These are phyloP conservation scores for Pogonocherus hispidulus DNA, from an alignment of 2,888 invertebrate genomes.

Conservation along the genomic window DNA sequence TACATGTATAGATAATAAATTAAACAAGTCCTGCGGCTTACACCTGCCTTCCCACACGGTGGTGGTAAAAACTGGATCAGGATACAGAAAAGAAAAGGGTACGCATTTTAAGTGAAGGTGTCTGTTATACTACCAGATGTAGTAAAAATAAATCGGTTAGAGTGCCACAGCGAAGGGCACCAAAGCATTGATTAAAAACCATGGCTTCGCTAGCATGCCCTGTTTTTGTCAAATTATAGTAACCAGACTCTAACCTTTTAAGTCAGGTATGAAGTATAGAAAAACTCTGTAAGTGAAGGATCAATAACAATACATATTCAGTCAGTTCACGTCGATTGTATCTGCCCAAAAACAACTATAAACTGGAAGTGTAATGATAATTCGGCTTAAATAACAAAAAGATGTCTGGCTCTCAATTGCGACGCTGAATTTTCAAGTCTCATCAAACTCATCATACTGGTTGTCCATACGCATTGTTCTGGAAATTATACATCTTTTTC, in stretches of 20 bases:
- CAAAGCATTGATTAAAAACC: not conserved
- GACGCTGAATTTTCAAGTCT: conserved; percentile 50
- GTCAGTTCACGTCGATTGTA: conserved; percentile 53
- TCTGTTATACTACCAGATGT: not conserved
- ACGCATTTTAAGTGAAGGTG: conserved; percentile 3
- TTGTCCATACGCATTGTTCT: conserved; percentile 4
- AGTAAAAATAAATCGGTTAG: conserved; percentile 17
- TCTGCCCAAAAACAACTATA: conserved; percentile 54
- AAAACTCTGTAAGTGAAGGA: conserved; percentile 26
- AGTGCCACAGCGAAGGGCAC: conserved; percentile 3
- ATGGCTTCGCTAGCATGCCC: not conserved
- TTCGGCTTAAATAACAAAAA: conserved; percentile 54
- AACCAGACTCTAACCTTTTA: conserved; percentile 21
- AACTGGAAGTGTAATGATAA: conserved; percentile 55
- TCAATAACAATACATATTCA: conserved; percentile 30
- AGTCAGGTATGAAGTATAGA: conserved; percentile 17
- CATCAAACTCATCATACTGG: conserved; percentile 10
- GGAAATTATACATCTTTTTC: not conserved
- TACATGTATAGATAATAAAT: not conserved
- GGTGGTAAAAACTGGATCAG: conserved; percentile 20
- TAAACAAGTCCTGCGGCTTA: conserved; percentile 1
- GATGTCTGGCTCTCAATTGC: conserved; percentile 56
- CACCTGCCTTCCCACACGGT: conserved; percentile 10
- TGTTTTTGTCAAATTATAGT: conserved; percentile 22
- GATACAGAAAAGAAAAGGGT: conserved; percentile 9